Base-by-base conservation (phyloP, 2,888 invertebrate genomes). In the Leptinotarsa haldemani region DNA sequence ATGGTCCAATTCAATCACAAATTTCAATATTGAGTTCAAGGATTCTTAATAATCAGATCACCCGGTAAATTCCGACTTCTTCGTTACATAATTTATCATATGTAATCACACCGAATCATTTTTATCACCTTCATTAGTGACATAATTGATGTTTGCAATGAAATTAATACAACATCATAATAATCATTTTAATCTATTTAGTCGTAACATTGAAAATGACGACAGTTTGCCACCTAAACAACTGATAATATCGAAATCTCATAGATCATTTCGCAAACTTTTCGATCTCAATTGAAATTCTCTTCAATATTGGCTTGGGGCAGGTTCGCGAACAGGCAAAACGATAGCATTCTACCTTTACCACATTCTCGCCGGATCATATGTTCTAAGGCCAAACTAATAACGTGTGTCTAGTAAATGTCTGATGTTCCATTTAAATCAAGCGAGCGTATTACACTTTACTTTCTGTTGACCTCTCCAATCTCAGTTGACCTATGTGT, bases 341-440 rank as follows among this genome's bases (percentile, higher is more conserved):
- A 56, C 22, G 20, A 22, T 56, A 22, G 12, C 13, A 16, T 53
- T 53, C 18, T 18, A 53, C n/a, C 56, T 56, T 30, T 25, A 15
- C 30, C 25, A 30, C 30, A 25, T 40, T 61, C 25, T 40, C 16
- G n/a, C 7, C 18, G 30, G 61, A 74, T 72, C 69, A 73, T 68
- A 74, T 71, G 71, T 73, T 77, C 64, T 76, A 74, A 77, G 77
- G 76, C 77, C 76, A 72, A 78, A 78, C 72, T 76, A 77, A 78
- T 79, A 77, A 50, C 64, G 69, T 53, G 65, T 66, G 80, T 80
- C 80, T 80, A 73, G 80, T 69, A 67, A 63, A 71, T 74, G 80
- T 80, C 80, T 80, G 78, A 77, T 61, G 73, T 58, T 65, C 69
- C 69, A 73, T 73, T 73, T 73, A 74, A 64, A 61, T 65, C 58